Conservation (phyloP, 2,888 invertebrate genomes). For the Carpatolechia fugitivella region DNA sequence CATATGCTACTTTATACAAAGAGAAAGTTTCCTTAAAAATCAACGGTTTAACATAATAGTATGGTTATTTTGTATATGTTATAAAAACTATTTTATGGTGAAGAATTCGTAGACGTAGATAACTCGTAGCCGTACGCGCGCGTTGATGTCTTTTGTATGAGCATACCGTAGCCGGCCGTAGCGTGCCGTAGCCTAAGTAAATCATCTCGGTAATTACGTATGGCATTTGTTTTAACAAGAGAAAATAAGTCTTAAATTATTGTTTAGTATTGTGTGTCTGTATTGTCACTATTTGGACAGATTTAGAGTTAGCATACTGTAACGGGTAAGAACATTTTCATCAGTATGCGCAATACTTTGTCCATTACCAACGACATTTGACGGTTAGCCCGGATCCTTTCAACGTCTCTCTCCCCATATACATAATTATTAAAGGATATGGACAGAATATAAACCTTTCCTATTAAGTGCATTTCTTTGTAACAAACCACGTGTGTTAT, state of each 20-base stretch:
- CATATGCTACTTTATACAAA: constrained; percentile 35
- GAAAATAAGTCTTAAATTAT: too few relatives aligned
- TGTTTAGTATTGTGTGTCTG: too few relatives aligned
- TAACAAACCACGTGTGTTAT: constrained; percentile 54
- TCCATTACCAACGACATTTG: constrained; percentile 15
- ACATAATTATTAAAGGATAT: constrained; percentile 16
- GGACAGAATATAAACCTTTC: constrained; percentile 23
- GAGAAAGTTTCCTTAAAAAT: constrained; percentile 42
- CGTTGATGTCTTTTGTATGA: constrained; percentile 71
- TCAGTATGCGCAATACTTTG: background rate
- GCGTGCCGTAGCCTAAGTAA: too few relatives aligned
- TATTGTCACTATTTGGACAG: too few relatives aligned
- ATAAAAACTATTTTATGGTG: background rate
- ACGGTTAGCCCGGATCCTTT: constrained; percentile 75
- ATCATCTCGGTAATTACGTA: too few relatives aligned
- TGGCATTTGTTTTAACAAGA: too few relatives aligned
- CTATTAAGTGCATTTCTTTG: constrained; percentile 61
- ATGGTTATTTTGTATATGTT: constrained; percentile 8
- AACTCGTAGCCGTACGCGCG: constrained; percentile 13
- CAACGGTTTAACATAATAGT: constrained; percentile 13
- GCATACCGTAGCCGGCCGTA: too few relatives aligned
- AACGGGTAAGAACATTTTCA: background rate
- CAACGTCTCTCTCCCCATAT: constrained; percentile 34
- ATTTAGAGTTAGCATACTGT: too few relatives aligned
- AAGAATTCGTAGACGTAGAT: background rate